Base-by-base conservation (phyloP, 2,113 vertebrate species). In the Syngnathus floridae region DNA sequence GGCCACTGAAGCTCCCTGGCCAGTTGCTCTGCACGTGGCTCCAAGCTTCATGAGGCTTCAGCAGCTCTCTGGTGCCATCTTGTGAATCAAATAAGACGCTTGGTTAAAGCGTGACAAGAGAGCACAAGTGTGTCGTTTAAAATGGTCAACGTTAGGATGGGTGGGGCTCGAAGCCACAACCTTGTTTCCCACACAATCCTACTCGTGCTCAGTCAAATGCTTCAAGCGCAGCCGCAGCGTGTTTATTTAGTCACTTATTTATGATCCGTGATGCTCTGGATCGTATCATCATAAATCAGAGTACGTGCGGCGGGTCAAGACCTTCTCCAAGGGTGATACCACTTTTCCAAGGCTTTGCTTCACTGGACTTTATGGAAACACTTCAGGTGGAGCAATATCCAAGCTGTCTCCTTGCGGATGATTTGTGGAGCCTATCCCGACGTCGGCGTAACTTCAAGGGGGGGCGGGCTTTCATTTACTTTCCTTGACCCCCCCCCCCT, bases 401-500 rank as follows among this genome's bases (percentile, higher is more conserved):
- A 63, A 26, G 52, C 82, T 87, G 86, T 87, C 86, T 82, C 81
- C 82, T 82, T 79, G 69, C 16, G 57, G 35, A 14, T 84, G 84
- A 89, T 87, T 86, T 88, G 83, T 75, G 83, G 80, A 79, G 49
- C 72, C 76, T 54, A 76, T 73, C 74, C 67, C 62, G 16, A 63
- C 69, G 67, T 73, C 67, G 2, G 37, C 55, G 75, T 71, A 75
- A 71, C 73, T 74, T 78, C 70, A 73, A 36, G 1, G 17, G 61
- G 62, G 62, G 63, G 62, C 60, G 51, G 63, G 65, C 67, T 71
- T 37, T 51, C 55, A 62, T 84, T 80, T 84, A 87, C 87, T 89
- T 85, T 61, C 81, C 74, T 66, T 84, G 82, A 89, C 89, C 89
- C 74, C 78, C 77, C 80, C 71, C 89, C 88, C 89, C 87, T 86